These are phyloP conservation scores for Hyla sarda DNA, from an alignment of 2,113 vertebrate genomes.

Conservation along the genomic window DNA sequence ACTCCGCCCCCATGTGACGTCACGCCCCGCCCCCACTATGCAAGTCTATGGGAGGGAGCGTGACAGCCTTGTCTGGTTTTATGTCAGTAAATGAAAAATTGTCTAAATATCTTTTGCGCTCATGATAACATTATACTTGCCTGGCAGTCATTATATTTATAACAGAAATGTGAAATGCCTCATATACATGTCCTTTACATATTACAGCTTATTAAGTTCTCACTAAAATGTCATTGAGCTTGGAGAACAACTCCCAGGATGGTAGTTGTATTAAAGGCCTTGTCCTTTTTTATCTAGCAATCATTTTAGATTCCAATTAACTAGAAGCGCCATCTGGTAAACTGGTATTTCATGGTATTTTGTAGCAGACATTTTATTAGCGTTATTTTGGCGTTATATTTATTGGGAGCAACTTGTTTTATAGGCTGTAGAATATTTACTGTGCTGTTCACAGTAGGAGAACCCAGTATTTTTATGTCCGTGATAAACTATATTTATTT, in stretches of 20 bases:
- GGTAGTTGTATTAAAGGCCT: conserved; percentile 17
- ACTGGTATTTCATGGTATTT: not conserved
- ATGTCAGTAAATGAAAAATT: not conserved
- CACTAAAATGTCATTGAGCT: conserved; percentile 4
- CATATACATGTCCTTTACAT: not conserved
- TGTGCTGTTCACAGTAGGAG: no score
- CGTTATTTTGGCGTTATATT: not conserved
- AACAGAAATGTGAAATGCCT: not conserved
- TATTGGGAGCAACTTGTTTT: not conserved
- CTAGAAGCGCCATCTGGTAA: conserved; percentile 6
- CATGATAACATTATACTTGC: not conserved
- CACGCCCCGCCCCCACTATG: no score
- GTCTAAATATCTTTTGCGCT: not conserved
- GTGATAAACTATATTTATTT: not conserved
- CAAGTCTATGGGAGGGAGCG: no score
- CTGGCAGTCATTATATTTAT: not conserved
- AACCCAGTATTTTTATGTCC: conserved; percentile 21
- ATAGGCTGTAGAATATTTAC: no score
- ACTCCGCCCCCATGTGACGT: no score
- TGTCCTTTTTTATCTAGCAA: not conserved
- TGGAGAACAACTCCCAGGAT: not conserved
- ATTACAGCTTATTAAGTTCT: not conserved
- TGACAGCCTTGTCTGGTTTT: no score
- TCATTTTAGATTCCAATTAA: conserved; percentile 26
- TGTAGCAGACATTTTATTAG: not conserved